Percentiles rank a stretch among this genome's conserved stretches.
Conservation (phyloP, 2,888 invertebrate species). For the Oscheius sp. region DNA sequence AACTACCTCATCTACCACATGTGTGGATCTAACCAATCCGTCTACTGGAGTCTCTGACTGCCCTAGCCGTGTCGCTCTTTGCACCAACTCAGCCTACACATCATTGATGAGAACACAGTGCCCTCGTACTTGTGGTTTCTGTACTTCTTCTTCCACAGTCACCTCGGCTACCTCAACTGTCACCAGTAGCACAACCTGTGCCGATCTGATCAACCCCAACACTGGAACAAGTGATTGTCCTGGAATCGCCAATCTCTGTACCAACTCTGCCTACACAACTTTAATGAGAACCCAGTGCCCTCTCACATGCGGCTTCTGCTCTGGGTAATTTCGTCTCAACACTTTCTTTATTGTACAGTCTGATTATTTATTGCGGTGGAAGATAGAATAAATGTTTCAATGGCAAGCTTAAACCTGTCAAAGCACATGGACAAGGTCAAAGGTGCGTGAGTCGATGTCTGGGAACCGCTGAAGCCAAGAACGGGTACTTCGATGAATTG, state of each 20-base stretch:
- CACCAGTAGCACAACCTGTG: neutral
- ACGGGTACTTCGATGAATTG: no score
- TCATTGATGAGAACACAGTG: no score
- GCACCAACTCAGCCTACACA: no score
- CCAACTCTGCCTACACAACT: neutral
- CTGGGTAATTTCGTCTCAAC: neutral
- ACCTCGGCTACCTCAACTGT: neutral
- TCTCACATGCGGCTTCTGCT: neutral
- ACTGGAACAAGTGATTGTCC: constrained; percentile 7
- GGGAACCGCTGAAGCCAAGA: no score
- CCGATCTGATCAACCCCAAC: constrained; percentile 12
- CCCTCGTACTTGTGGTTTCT: no score
- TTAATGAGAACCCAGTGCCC: constrained; percentile 1
- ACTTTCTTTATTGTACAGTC: neutral
- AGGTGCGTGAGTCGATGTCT: no score
- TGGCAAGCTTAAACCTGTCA: no score
- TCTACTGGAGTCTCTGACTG: neutral
- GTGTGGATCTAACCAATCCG: neutral
- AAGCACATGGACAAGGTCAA: no score
- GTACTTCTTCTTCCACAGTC: neutral
- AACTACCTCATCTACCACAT: neutral
- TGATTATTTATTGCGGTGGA: no score
- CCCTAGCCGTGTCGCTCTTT: no score
- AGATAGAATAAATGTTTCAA: no score
- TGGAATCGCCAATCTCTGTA: neutral